phyloP scores from a whole-genome alignment of 1,140 invertebrate species.

The Stegodyphus mimosarum region DNA sequence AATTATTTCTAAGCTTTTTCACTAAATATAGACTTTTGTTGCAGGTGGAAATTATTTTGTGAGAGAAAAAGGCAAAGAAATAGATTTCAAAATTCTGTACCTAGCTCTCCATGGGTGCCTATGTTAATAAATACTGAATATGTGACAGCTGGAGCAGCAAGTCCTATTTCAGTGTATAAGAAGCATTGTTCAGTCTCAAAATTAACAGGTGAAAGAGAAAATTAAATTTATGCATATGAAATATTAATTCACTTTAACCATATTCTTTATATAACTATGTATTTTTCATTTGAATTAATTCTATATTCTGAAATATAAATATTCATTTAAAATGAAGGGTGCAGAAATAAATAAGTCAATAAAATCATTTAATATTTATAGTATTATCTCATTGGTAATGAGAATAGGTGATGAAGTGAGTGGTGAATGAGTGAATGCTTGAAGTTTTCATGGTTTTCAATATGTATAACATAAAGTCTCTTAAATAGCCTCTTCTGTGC shows the following conservation, averaged over 20 bases:
- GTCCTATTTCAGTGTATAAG: slow-evolving; percentile 33
- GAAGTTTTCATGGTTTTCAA: too few species aligned
- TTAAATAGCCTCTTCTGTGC: too few species aligned
- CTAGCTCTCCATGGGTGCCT: slow-evolving; percentile 35
- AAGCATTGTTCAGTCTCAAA: slow-evolving; percentile 29
- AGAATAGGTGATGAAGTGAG: too few species aligned
- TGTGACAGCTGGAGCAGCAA: slow-evolving; percentile 30
- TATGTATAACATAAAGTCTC: too few species aligned
- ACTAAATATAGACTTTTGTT: neutral
- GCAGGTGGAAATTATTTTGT: slow-evolving; percentile 47
- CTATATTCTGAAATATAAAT: neutral
- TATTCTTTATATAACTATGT: neutral
- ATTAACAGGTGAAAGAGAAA: slow-evolving; percentile 5
- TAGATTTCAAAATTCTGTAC: slow-evolving; percentile 20
- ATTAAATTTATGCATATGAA: neutral
- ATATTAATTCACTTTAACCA: neutral
- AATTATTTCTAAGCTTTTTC: too few species aligned
- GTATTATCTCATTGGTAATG: neutral
- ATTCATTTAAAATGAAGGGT: neutral
- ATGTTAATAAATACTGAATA: slow-evolving; percentile 41
- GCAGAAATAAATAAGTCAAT: neutral
- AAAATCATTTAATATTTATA: neutral
- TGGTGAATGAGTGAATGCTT: too few species aligned
- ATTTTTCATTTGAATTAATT: neutral
- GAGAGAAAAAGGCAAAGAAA: slow-evolving; percentile 27